A percentile compares a stretch with the other conserved stretches of the same genome.
Conservation (phyloP, 2,113 vertebrate genomes). For the Anhinga rufa region DNA sequence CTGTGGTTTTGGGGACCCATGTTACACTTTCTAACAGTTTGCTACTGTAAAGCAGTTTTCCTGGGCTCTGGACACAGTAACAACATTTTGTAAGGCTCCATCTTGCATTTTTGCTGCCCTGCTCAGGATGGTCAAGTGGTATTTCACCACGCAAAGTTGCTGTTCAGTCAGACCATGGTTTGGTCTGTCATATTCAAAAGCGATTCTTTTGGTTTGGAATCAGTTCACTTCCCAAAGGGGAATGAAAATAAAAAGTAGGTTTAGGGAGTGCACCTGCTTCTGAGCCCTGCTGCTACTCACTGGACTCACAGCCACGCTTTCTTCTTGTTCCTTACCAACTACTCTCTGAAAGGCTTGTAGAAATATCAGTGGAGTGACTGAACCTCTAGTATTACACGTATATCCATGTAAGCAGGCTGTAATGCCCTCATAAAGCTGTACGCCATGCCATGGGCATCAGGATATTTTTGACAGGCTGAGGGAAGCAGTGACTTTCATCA, state of each 20-base stretch:
- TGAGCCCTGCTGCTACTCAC: background rate
- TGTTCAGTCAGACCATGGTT: background rate
- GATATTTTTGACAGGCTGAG: background rate
- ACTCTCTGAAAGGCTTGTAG: background rate
- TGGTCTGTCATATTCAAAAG: background rate
- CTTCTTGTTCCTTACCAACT: background rate
- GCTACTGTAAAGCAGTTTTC: background rate
- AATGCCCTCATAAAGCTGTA: background rate
- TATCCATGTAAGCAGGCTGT: background rate
- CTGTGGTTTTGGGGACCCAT: background rate
- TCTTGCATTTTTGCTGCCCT: background rate
- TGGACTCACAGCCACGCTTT: accelerated
- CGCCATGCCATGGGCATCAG: background rate
- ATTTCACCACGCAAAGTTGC: accelerated
- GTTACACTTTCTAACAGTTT: background rate
- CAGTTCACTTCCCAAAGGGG: background rate
- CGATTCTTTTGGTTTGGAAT: background rate
- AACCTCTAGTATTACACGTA: background rate
- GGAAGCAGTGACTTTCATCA: background rate
- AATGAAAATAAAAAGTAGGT: background rate
- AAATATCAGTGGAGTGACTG: background rate
- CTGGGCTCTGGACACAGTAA: background rate
- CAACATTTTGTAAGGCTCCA: background rate
- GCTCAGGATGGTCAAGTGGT: background rate
- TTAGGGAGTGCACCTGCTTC: background rate